Evolutionary conservation across 2,888 invertebrate genomes (phyloP), one percentile per base, ranked within the genome.

Genomic region (Amiota minor): DNA sequence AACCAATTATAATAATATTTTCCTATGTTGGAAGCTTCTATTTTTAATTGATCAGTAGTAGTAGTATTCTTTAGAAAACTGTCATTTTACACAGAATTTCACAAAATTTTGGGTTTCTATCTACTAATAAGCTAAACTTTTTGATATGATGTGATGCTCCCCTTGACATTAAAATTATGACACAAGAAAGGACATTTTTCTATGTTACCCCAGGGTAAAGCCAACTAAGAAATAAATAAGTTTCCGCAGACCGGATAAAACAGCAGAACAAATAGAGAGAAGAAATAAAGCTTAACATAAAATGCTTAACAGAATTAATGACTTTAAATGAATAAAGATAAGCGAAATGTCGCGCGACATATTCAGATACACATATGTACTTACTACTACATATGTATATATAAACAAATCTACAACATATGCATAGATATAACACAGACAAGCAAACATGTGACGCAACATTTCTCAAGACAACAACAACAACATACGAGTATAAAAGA

Each of bases 281-380:
- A 45, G 10, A 65, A 70, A 23, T 61, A 71, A 67, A 70, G 65
- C 53, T 68, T 68, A 76, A 46, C 53, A 65, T 68, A 76, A 46
- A 74, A 71, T 59, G 74, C 76, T 77, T 20, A 74, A 65, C 74
- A 71, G 69, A 75, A 76, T 85, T 83, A 83, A 86, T 86, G 86
- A 84, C 83, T 86, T 86, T 84, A 83, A 84, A 78, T 81, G 83
- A 74, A 76, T 73, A 80, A 77, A 84, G 83, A 83, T 85, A 83
- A 85, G 83, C 81, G 79, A 77, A 67, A 59, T 62, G 47, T 23
- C 20, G 18, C 50, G 14, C 50, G 67, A 53, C 50, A n/a, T 18
- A 68, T n/a, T 18, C 50, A 53, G 35, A 47, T 20, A 12, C 18
- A 12, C 46, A 46, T 62, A 47, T 20, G 9, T 11, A 12, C 46